These are phyloP conservation scores for Sylvia atricapilla DNA, from an alignment of 2,113 vertebrate species.

Conservation along the genomic window DNA sequence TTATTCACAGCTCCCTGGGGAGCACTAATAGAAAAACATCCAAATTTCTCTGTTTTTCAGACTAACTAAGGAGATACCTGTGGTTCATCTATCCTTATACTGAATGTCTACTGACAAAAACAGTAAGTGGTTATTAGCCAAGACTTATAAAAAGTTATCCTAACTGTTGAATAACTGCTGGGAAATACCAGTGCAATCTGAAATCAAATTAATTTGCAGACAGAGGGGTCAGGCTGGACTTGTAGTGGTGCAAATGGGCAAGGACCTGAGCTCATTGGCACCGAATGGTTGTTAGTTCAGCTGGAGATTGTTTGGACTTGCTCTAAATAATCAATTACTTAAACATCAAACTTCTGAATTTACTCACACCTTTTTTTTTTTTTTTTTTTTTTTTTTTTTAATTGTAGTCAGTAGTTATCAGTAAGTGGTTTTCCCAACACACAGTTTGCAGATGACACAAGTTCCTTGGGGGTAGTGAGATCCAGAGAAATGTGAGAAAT, in stretches of 20 bases:
- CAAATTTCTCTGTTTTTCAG: not conserved
- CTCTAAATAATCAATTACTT: not conserved
- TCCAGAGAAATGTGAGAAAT: not conserved
- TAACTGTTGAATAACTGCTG: not conserved
- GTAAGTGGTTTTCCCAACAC: not conserved
- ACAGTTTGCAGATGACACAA: not conserved
- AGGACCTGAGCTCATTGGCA: not conserved
- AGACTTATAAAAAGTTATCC: not conserved
- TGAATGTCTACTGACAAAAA: not conserved
- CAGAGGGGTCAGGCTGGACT: not conserved
- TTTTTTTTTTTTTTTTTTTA: not conserved
- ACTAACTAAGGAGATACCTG: not conserved
- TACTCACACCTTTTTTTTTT: not conserved
- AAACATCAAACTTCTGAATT: not conserved
- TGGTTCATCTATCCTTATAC: not conserved
- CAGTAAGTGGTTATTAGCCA: conserved; percentile 4
- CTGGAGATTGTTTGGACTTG: not conserved
- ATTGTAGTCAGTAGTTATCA: not conserved
- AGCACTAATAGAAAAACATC: not conserved
- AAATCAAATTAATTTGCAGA: not conserved
- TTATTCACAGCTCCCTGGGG: not conserved
- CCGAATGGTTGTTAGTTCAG: not conserved
- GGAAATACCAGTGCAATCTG: not conserved
- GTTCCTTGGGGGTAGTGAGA: not conserved
- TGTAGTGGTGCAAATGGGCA: not conserved